Evolutionary conservation across 2,888 invertebrate species (phyloP).

Genomic region (Tipula vernalis): DNA sequence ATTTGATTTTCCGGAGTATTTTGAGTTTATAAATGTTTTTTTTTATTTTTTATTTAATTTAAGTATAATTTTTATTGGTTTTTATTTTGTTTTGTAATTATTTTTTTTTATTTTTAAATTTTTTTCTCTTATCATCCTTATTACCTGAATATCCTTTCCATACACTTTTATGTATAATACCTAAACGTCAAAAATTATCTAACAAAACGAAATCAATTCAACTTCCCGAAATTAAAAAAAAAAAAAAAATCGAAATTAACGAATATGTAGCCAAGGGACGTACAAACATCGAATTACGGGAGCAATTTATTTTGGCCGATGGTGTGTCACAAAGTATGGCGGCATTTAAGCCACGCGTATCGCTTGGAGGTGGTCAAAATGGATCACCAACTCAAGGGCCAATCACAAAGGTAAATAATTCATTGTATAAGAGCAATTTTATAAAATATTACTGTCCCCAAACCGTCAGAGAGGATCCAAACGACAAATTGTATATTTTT

Average conservation of each 20-base stretch:
- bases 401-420: slow-evolving; percentile 76
- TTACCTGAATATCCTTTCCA: not conserved
- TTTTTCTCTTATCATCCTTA: not conserved
- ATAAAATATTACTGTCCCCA: not conserved
- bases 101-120: not conserved
- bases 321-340: slow-evolving; percentile 99
- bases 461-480: not conserved
- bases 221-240: slow-evolving; percentile 23
- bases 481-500: not conserved
- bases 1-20: slow-evolving; percentile 4
- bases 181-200: not conserved
- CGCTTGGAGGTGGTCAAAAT: slow-evolving; percentile 40
- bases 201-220: not conserved
- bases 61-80: not conserved
- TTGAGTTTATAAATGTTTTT: not conserved
- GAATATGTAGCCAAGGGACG: slow-evolving; percentile 83
- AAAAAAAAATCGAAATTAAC: slow-evolving; percentile 34
- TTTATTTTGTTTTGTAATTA: not conserved
- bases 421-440: not conserved
- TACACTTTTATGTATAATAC: not conserved
- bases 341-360: slow-evolving; percentile 91
- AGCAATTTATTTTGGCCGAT: slow-evolving; percentile 97
- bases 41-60: not conserved
- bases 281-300: slow-evolving; percentile 98
- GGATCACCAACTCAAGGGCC: slow-evolving; percentile 63